A percentile compares a stretch with the other conserved stretches of the same genome.
Conservation (phyloP, 2,797 vertebrate genomes). For the Enteromius paludinosus region DNA sequence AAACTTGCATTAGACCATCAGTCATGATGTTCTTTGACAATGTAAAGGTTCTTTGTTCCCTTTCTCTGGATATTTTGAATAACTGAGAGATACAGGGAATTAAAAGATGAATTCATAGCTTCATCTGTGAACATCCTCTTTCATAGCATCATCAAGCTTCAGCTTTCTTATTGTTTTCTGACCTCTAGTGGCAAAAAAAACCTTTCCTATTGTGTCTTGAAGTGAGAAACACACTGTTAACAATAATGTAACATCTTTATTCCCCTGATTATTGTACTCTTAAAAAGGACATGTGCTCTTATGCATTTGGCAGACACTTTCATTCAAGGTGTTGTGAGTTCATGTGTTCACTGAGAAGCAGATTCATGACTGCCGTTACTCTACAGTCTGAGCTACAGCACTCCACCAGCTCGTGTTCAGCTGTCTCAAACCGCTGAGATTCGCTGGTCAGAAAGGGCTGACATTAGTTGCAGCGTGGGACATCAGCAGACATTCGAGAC, state of each 20-base stretch:
- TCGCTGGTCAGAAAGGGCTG: neutral
- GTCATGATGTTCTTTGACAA: no score
- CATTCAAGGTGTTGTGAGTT: neutral
- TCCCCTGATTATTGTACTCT: neutral
- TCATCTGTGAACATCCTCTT: no score
- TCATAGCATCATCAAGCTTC: no score
- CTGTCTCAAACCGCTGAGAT: neutral
- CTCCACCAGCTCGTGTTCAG: neutral
- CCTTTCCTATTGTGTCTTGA: no score
- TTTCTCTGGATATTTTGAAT: no score
- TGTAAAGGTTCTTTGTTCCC: no score
- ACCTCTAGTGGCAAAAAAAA: no score
- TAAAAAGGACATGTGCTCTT: neutral
- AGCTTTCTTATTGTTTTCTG: no score
- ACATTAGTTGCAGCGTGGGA: neutral
- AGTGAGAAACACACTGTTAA: neutral
- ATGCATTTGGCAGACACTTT: neutral
- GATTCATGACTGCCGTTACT: neutral
- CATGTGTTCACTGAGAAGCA: neutral
- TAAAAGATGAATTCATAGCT: no score
- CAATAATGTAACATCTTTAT: neutral
- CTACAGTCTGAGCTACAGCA: neutral
- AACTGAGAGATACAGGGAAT: no score
- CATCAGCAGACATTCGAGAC: neutral
- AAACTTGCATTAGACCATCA: no score